Conservation (phyloP, 2,113 vertebrate species). For the Lasiurus borealis region DNA sequence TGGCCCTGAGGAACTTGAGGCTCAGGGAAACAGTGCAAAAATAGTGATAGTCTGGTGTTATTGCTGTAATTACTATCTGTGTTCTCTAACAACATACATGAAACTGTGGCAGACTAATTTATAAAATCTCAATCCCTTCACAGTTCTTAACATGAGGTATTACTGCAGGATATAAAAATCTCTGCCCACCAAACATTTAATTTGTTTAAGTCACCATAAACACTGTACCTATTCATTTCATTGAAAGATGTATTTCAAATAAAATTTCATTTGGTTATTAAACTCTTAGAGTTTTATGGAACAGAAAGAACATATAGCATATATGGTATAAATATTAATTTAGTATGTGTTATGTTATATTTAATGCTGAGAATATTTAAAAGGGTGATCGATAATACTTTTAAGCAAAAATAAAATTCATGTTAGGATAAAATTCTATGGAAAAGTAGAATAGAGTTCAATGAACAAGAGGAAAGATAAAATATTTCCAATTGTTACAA, state of each 20-base stretch:
- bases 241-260: slow-evolving; percentile 41
- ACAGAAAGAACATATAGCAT: neutral
- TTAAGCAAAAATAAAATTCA: neutral
- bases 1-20: neutral
- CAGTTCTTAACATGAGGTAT: neutral
- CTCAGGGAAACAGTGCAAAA: neutral
- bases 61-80: neutral
- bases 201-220: slow-evolving; percentile 19
- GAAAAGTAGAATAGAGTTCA: neutral
- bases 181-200: neutral
- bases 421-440: neutral
- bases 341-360: neutral
- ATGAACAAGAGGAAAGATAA: neutral
- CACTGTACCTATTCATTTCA: slow-evolving; percentile 13
- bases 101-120: neutral
- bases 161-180: neutral
- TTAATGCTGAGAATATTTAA: slow-evolving; percentile 35
- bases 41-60: neutral
- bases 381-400: slow-evolving; percentile 15
- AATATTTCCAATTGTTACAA: slow-evolving; percentile 23
- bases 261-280: slow-evolving; percentile 31
- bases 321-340: neutral
- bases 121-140: neutral
- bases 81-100: neutral
- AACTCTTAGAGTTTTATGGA: neutral